Conservation (phyloP, 2,888 invertebrate genomes). For the Leucoma salicis region DNA sequence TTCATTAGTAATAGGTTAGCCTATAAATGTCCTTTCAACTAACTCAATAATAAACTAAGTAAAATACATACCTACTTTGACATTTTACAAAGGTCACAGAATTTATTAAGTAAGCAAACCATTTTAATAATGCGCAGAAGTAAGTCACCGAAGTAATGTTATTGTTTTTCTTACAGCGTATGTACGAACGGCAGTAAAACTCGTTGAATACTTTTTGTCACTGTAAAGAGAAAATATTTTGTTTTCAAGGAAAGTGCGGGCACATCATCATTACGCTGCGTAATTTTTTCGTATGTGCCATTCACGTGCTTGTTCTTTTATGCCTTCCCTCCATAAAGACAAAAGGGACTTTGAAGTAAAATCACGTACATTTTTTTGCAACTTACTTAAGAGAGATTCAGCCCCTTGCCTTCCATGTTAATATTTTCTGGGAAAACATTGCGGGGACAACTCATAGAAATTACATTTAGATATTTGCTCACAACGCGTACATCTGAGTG, state of each 20-base stretch:
- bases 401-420: conserved; percentile 80
- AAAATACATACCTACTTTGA: neutral
- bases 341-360: conserved; percentile 82
- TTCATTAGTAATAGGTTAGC: too few species aligned
- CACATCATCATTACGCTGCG: conserved; percentile 80
- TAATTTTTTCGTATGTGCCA: conserved; percentile 81
- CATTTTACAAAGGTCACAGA: neutral
- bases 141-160: conserved; percentile 34
- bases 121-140: conserved; percentile 37
- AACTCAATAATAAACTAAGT: too few species aligned
- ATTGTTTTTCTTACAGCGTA: conserved; percentile 30
- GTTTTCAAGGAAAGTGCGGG: conserved; percentile 73
- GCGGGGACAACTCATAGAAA: conserved; percentile 82
- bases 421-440: conserved; percentile 82
- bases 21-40: too few species aligned
- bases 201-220: conserved; percentile 72
- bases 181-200: conserved; percentile 51
- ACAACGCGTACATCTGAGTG: conserved; percentile 74
- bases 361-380: conserved; percentile 83
- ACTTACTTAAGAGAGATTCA: conserved; percentile 82
- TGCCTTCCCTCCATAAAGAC: conserved; percentile 80
- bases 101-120: neutral
- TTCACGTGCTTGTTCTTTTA: conserved; percentile 78
- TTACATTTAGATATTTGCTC: conserved; percentile 82
- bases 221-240: conserved; percentile 76